These are phyloP conservation scores for Manduca sexta DNA, from an alignment of 1,140 invertebrate genomes.

Conservation along the genomic window DNA sequence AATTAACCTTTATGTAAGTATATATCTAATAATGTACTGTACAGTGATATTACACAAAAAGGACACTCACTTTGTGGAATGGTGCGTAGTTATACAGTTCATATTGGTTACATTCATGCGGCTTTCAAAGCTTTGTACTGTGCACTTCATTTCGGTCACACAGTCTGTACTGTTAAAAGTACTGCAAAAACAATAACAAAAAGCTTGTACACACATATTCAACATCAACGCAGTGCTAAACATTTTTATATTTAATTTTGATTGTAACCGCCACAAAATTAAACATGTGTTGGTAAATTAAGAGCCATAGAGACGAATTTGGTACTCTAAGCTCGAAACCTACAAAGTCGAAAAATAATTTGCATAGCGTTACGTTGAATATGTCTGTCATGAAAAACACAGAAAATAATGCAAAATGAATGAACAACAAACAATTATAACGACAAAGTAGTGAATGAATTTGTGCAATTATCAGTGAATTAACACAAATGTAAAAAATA, in stretches of 20 bases:
- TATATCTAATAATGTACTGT: background rate
- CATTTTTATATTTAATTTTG: no score
- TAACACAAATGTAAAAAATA: slow-evolving; percentile 6
- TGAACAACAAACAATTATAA: background rate
- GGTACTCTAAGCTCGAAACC: no score
- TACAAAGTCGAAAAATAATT: no score
- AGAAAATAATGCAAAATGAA: slow-evolving; percentile 14
- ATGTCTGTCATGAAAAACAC: slow-evolving; percentile 3
- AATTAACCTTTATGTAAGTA: background rate
- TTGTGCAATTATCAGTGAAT: slow-evolving; percentile 23
- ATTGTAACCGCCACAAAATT: no score
- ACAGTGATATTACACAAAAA: no score
- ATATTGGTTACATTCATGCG: slow-evolving; percentile 65
- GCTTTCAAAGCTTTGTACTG: slow-evolving; percentile 62
- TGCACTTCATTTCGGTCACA: slow-evolving; percentile 67
- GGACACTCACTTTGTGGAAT: slow-evolving; percentile 59
- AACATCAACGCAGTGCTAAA: slow-evolving; percentile 7
- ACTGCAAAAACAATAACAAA: slow-evolving; percentile 68
- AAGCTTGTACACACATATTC: slow-evolving; percentile 38
- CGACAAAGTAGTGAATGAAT: slow-evolving; percentile 11
- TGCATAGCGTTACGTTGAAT: slow-evolving; percentile 6
- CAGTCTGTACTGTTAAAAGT: slow-evolving; percentile 69
- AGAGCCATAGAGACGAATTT: no score
- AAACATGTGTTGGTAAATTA: no score
- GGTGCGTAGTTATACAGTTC: slow-evolving; percentile 55